Evolutionary conservation across 2,888 invertebrate species (phyloP), one percentile per base, ranked within the genome.

Genomic region (Buathra laborator): DNA sequence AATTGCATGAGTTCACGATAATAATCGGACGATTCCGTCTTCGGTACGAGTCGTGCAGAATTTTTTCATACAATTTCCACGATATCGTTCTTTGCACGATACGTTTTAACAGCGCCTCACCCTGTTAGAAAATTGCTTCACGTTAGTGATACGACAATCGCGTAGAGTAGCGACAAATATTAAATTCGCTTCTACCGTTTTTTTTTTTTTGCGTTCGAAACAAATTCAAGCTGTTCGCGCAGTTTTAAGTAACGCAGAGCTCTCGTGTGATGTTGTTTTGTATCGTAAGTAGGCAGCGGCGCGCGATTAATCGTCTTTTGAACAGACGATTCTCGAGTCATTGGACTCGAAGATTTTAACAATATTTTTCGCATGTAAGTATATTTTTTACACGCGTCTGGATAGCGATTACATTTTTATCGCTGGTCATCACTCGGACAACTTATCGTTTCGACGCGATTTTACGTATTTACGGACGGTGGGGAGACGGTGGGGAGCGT

Each of bases 211-310:
- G 66, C 16, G 10, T 43, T 44, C 37, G 43, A 10, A 43, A 3
- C n/a, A 37, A 44, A 43, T 3, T 66, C 43, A 44, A 19, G 66
- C 66, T 44, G 66, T 16, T 64, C 32, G 64, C 64, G 37, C 16
- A 53, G 53, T 43, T 64, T 64, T 43, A 64, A 64, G 64, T 37
- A 64, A 64, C n/a, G 16, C 10, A 43, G 37, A 64, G 64, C 9
- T 64, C 19, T 64, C 7, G 64, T 43, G 10, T 43, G 64, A 37
- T 64, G 64, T 9, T 2, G 43, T 14, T 29, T 64, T 16, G 43
- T 9, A 7, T 24, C 24, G 14, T 43, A 43, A 64, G 37, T 43
- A 66, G 66, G 66, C 10, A 66, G 64, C 6, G 6, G 64, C 64
- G 64, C 7, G 19, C 43, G 64, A 64, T 16, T 53, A 53, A 16